Evolutionary conservation across 2,888 invertebrate species (phyloP), one percentile per base, ranked within the genome.

Genomic region (Drosophila lutescens): DNA sequence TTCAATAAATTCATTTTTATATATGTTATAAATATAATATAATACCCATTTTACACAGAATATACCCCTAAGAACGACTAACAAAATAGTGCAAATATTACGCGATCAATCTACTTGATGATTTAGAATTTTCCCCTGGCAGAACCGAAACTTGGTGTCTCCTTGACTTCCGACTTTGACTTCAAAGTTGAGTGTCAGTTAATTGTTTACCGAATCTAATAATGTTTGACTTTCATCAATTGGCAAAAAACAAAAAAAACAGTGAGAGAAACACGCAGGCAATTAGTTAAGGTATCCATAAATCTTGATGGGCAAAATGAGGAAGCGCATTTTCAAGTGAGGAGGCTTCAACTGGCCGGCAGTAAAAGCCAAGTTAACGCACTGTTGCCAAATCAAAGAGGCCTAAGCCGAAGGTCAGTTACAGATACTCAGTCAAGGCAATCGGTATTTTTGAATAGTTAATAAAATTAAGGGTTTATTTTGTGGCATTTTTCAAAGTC

Each of bases 151-250:
- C 57, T 32, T 15, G 10, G 47, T 32, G 62, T 62, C 23, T 20
- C 34, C 65, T 66, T 54, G 38, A 40, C 68, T 66, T 67, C 46
- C 65, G 65, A 66, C 54, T 54, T 67, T 46, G 62, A 32, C 61
- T 38, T 32, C 60, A 47, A 60, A 62, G 43, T 36, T 15, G 9
- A 40, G 47, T 62, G 46, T 41, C 40, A 47, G 46, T 23, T 17
- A 15, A 20, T 61, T 20, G 51, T 53, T 66, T 65, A 44, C 30
- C 43, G 43, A 53, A 43, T 44, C 44, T 38, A 53, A 44, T 38
- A 65, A n/a, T 67, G 20, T 66, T 50, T 65, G 38, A 66, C 23
- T 66, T 46, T 26, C 65, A 65, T 65, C 34, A 44, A 41, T 44
- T 51, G 40, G 26, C 34, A 30, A 61, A 9, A n/a, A n/a, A n/a